Percentiles rank a stretch among this genome's conserved stretches.
Evolutionary conservation across 2,113 vertebrate genomes (phyloP).

Genomic region (Chlamydotis undulata): DNA sequence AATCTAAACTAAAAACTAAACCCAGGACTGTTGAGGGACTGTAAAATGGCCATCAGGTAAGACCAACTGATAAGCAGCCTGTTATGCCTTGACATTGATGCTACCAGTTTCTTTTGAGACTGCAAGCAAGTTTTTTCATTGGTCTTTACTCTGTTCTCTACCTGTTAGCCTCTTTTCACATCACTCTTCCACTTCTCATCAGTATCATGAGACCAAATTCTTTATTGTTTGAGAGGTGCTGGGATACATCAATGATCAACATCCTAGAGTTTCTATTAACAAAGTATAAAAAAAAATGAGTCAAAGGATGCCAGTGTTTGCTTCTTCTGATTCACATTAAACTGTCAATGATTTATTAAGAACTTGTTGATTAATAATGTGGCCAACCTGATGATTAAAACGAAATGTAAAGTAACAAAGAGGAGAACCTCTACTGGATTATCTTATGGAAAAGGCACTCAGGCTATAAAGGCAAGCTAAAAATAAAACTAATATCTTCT

Average conservation of each 20-base stretch:
- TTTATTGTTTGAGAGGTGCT: background rate
- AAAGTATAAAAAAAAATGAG: background rate
- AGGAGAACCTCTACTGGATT: constrained; percentile 54
- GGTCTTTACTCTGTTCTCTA: background rate
- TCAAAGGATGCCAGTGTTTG: background rate
- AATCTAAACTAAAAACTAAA: background rate
- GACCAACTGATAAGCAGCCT: background rate
- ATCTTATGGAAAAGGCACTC: constrained; percentile 57
- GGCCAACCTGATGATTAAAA: constrained; percentile 30
- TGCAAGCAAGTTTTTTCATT: background rate
- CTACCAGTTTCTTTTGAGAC: background rate
- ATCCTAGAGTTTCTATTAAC: background rate
- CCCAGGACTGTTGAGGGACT: background rate
- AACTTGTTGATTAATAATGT: constrained; percentile 32
- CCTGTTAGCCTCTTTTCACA: background rate
- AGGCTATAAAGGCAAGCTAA: constrained; percentile 53
- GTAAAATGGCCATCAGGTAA: background rate
- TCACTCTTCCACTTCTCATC: background rate
- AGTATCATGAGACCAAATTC: background rate
- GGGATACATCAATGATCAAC: background rate
- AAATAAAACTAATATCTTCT: constrained; percentile 70
- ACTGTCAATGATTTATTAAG: constrained; percentile 42
- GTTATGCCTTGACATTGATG: background rate
- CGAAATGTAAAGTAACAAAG: constrained; percentile 22
- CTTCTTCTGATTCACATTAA: constrained; percentile 14